phyloP scores from a whole-genome alignment of 2,797 vertebrate genomes.

The Tangara arthus region DNA sequence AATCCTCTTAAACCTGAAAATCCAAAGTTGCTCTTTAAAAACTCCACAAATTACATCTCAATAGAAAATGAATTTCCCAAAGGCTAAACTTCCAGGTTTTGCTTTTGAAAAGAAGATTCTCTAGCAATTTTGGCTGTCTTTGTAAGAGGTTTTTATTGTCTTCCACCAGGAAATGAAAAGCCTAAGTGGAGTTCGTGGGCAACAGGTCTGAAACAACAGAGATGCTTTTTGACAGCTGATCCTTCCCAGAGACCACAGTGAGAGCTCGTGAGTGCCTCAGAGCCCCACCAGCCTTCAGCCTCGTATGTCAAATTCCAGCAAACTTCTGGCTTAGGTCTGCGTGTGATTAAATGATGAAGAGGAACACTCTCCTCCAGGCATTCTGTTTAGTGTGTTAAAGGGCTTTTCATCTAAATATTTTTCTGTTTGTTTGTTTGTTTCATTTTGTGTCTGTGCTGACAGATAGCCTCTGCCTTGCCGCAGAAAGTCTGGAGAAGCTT shows the following conservation, averaged over 20 bases:
- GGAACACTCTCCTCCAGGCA: neutral
- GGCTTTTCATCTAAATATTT: slow-evolving; percentile 34
- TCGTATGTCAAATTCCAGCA: neutral
- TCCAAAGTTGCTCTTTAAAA: slow-evolving; percentile 64
- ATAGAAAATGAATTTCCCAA: slow-evolving; percentile 67
- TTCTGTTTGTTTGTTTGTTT: neutral
- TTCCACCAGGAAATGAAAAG: slow-evolving; percentile 48
- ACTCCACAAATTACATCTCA: slow-evolving; percentile 55
- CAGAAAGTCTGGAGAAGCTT: neutral
- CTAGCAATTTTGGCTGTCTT: slow-evolving; percentile 62
- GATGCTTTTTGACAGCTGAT: slow-evolving; percentile 60
- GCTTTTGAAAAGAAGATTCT: slow-evolving; percentile 68
- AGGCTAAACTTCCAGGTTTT: slow-evolving; percentile 57
- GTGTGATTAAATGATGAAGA: slow-evolving; percentile 20
- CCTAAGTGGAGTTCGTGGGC: slow-evolving; percentile 58
- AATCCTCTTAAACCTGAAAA: slow-evolving; percentile 56
- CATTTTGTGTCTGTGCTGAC: neutral
- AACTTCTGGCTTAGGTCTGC: neutral
- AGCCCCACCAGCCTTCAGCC: slow-evolving; percentile 13
- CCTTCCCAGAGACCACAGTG: slow-evolving; percentile 27
- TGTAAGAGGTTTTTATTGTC: slow-evolving; percentile 68
- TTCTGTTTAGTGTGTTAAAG: neutral
- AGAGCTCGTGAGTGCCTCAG: neutral
- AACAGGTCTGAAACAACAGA: slow-evolving; percentile 63
- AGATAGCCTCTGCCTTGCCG: neutral